Evolutionary conservation across 1,140 invertebrate genomes (phyloP), one percentile per base, ranked within the genome.

Genomic region (Pantala flavescens): DNA sequence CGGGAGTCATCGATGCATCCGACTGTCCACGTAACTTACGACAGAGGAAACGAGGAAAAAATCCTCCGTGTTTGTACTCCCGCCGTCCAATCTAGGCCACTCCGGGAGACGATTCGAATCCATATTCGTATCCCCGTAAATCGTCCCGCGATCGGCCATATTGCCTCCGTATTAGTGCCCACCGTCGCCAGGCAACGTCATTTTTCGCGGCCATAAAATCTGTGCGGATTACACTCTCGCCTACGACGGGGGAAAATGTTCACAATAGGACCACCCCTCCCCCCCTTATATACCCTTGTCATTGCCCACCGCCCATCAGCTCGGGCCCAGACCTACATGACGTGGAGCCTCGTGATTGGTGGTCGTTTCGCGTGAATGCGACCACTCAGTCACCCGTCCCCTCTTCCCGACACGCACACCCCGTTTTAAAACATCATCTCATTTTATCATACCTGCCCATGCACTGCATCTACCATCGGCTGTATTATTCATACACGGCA

Each of bases 351-450:
- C 49, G 49, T 63, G 49, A 63, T 63, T 63, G 49, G 49, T 63
- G 49, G 49, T 63, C 49, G 49, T 63, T 63, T 63, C 49, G 49
- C 49, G 49, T 63, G 49, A 63, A 63, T 63, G 49, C 49, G 49
- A 63, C 49, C 49, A 63, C 49, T 63, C 49, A 63, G 14, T 63
- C 49, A 63, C 49, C 49, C 49, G 49, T 63, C 49, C 49, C 49
- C 28, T 21, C 49, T 63, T 63, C 14, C 14, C 49, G n/a, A 63
- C 49, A 21, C 49, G 28, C 49, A 63, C 49, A 16, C 49, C n/a
- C 49, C 49, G 2, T 19, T 63, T 21, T 19, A 63, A 16, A 16
- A 63, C 14, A 63, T 16, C 49, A 63, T 63, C 49, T 19, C 49
- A 16, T 63, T 63, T 63, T 63, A 21, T 63, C 49, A 19, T 63